Evolutionary conservation across 2,797 vertebrate species (phyloP).

Genomic region (Hafferia zeledoni): DNA sequence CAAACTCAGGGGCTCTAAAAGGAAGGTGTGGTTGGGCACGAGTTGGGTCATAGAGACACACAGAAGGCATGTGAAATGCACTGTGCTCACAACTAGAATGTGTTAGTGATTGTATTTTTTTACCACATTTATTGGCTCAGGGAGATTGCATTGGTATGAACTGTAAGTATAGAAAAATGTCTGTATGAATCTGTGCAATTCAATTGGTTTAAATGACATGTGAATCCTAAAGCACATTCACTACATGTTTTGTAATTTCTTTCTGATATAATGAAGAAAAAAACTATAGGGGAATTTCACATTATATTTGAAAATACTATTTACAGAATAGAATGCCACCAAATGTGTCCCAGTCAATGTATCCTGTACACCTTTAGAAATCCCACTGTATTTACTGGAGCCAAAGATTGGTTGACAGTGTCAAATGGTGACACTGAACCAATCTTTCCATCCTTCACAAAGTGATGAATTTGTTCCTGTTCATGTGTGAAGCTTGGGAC

Average conservation of each 20-base stretch:
- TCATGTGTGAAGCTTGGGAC: not conserved
- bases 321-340: not conserved
- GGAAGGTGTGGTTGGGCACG: not conserved
- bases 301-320: not conserved
- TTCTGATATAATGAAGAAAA: not conserved
- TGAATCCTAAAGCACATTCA: not conserved
- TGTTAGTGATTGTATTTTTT: not conserved
- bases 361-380: not conserved
- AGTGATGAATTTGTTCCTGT: not conserved
- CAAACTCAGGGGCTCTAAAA: not conserved
- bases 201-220: not conserved
- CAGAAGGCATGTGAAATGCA: not conserved
- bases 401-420: not conserved
- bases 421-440: not conserved
- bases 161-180: not conserved
- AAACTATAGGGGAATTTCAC: not conserved
- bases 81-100: not conserved
- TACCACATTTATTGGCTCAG: not conserved
- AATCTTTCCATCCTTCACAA: not conserved
- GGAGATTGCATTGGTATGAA: not conserved
- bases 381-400: not conserved
- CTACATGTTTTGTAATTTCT: not conserved
- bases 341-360: accelerated
- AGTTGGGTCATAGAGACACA: accelerated
- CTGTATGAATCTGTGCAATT: not conserved